Base-by-base conservation (phyloP, 2,113 vertebrate species). In the Turnix velox region DNA sequence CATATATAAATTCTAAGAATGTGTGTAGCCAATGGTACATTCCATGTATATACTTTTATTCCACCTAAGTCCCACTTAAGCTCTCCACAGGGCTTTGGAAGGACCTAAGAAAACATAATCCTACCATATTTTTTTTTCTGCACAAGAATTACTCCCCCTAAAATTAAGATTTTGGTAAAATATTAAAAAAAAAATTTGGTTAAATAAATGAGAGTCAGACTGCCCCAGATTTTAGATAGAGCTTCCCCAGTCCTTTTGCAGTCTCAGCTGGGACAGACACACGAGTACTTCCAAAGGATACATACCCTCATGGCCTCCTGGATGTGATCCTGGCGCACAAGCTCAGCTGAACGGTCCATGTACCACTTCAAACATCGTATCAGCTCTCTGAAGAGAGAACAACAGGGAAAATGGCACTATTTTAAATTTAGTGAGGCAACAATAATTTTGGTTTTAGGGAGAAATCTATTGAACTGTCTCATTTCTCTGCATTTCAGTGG, bases 321-420 rank as follows among this genome's bases (percentile, higher is more conserved):
- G 84, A 99, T 99, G 98, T 99, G 99, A 91, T 99, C 99, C 63
- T 99, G 99, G 62, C 99, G 97, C 15, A 99, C 97, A 19, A 99
- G 98, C 96, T 99, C 99, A 33, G 98, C 99, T 17, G 99, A 99
- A 48, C 99, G 98, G 92, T 99, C 99, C 99, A 99, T 99, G 96
- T 99, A 99, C 99, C 99, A 99, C 96, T 98, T 99, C 91, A 99
- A 96, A 96, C 99, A 99, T 18, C 99, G 98, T 91, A 99, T 99
- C 95, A 99, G 97, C 95, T 99, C 99, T 80, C 99, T 99, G 96
- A 4, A 84, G 54, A 86, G 51, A 33, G 97, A 88, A 94, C n/a
- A n/a, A 95, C 18, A 93, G 43, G 2, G 52, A 61, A 22, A 7
- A 69, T 55, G 78, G 68, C 58, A 73, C 46, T 51, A 55, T 4